These are phyloP conservation scores for Typhlichthys eigenmanni DNA, from an alignment of 2,797 vertebrate genomes.

Conservation along the genomic window DNA sequence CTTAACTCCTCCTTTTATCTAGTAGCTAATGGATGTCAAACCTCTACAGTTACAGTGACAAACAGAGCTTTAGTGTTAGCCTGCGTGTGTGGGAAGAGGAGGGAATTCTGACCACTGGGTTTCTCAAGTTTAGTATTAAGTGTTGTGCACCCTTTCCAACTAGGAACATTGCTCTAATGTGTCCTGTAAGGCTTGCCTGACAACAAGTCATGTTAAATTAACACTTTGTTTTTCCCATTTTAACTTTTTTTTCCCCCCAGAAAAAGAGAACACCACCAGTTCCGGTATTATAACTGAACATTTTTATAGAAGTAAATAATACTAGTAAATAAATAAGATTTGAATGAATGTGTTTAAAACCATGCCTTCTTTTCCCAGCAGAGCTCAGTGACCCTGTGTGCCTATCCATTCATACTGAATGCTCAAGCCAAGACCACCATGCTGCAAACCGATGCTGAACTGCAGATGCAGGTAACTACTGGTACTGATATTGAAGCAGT, in stretches of 20 bases:
- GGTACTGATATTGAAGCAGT: too few relatives aligned
- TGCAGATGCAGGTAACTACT: constrained; percentile 93
- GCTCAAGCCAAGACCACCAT: constrained; percentile 98
- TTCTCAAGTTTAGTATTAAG: background rate
- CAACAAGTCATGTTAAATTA: background rate
- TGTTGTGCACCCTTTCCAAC: too few relatives aligned
- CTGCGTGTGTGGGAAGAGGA: constrained; percentile 1
- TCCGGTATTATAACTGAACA: constrained; percentile 78
- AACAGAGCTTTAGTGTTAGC: background rate
- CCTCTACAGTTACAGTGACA: background rate
- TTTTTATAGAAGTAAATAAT: background rate
- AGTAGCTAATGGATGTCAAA: too few relatives aligned
- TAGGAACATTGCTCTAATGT: too few relatives aligned
- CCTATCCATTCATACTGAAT: constrained; percentile 96
- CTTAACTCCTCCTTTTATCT: background rate
- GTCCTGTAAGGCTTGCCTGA: too few relatives aligned
- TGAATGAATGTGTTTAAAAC: constrained; percentile 18
- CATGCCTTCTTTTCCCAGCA: constrained; percentile 57
- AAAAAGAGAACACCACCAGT: constrained; percentile 88
- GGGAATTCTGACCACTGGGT: background rate
- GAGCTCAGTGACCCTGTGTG: constrained; percentile 92
- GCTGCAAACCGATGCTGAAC: constrained; percentile 95
- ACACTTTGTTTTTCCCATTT: constrained; percentile 9
- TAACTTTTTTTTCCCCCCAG: constrained; percentile 69
- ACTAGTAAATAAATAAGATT: too few relatives aligned